phyloP scores from a whole-genome alignment of 2,888 invertebrate genomes.

The Eupithecia insigniata region DNA sequence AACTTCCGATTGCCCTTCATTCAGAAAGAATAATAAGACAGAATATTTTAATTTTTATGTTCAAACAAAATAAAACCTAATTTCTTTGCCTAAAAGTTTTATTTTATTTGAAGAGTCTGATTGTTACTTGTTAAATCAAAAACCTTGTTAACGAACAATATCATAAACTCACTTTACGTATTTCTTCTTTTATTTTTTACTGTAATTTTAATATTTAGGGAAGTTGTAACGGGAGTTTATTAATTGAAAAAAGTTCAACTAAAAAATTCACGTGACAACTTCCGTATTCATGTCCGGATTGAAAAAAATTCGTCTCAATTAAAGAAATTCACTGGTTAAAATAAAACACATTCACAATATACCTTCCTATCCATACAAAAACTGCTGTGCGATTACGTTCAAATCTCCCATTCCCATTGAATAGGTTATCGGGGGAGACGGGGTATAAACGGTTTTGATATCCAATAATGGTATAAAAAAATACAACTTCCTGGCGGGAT shows the following conservation, averaged over 20 bases:
- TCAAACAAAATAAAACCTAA: background rate
- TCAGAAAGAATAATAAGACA: background rate
- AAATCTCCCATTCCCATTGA: no score
- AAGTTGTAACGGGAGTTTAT: no score
- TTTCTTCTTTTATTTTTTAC: no score
- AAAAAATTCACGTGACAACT: background rate
- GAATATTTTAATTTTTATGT: background rate
- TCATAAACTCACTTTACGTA: no score
- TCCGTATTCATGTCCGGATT: background rate
- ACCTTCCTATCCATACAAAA: background rate
- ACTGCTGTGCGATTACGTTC: no score
- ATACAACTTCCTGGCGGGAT: no score
- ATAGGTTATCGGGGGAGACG: no score
- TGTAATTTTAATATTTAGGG: no score
- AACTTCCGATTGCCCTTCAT: background rate
- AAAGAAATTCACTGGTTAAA: background rate
- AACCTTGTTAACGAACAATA: background rate
- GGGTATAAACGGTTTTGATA: no score
- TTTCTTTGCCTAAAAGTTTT: background rate
- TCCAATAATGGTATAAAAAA: no score
- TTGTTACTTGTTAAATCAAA: background rate
- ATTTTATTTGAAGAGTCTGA: background rate
- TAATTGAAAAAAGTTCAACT: no score
- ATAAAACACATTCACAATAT: background rate
- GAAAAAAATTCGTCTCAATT: background rate